Evolutionary conservation across 2,797 vertebrate species (phyloP), one percentile per base, ranked within the genome.

Genomic region (Intellagama lesueurii): DNA sequence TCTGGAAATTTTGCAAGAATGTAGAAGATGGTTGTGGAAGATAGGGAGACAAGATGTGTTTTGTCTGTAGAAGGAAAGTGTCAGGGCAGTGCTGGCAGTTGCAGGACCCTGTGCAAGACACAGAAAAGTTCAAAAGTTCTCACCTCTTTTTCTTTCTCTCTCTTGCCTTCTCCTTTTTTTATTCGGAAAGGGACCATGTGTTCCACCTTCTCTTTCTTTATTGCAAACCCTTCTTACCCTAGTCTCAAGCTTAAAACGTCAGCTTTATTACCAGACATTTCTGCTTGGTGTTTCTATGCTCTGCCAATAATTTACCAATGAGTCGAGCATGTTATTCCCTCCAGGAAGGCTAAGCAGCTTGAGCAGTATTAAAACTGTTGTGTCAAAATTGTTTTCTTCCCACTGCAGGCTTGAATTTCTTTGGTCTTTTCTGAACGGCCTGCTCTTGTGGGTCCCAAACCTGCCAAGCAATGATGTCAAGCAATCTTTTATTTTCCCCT

Each of bases 171-270:
- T 49, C 40, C 32, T 76, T 35, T 60, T 32, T 81, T 0, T 78
- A 49, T 35, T 78, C 0, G 0, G 78, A 82, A 47, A 70, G 4
- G 69, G 0, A 60, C 60, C 76, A 75, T 0, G 83, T 91, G 75
- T 92, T 87, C 88, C 14, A 8, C 22, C 88, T 83, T 90, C 66
- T 83, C 7, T 94, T 94, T 89, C 49, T 88, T 76, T 80, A 30
- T 14, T 52, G 78, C 87, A 85, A 56, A 8, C 7, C 28, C n/a
- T 76, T 82, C 44, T 44, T 70, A 69, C 77, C 90, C 81, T 68
- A 40, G 0, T 1, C 52, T 68, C 0, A 1, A 12, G 32, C 0
- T 0, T 16, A 85, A 87, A 91, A 77, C 47, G 77, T 1, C 60
- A 87, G 70, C 16, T 56, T 90, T 76, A 70, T 91, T 87, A 88